phyloP scores from a whole-genome alignment of 64 coral and sea anemone genomes.

The Dendronephthya gigantea region DNA sequence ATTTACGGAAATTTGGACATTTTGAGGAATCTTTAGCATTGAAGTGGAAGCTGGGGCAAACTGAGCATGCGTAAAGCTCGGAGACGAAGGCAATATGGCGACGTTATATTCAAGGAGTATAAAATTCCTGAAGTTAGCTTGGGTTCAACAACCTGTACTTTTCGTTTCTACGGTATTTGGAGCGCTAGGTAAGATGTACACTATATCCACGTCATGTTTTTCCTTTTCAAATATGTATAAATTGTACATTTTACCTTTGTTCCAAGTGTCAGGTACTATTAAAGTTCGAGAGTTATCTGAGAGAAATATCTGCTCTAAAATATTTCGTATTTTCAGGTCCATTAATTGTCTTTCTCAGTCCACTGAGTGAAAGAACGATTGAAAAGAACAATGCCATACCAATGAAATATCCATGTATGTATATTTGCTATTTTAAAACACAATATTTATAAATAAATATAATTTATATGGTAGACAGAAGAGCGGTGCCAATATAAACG shows the following conservation, averaged over 20 bases:
- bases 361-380: conserved; percentile 58
- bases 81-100: conserved; percentile 36
- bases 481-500: too few relatives aligned
- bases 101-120: conserved; percentile 44
- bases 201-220: not conserved
- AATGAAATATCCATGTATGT: conserved; percentile 90
- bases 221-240: too few relatives aligned
- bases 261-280: too few relatives aligned
- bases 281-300: not conserved
- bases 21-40: not conserved
- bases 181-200: conserved; percentile 54
- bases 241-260: too few relatives aligned
- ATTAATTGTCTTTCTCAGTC: conserved; percentile 64
- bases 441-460: too few relatives aligned
- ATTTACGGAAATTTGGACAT: too few relatives aligned
- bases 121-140: conserved; percentile 69
- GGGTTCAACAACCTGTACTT: conserved; percentile 70
- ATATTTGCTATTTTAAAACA: too few relatives aligned
- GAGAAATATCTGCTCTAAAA: not conserved
- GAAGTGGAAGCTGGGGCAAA: not conserved
- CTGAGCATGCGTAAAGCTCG: not conserved
- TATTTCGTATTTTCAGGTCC: conserved; percentile 45
- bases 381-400: conserved; percentile 66
- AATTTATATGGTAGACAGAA: too few relatives aligned
- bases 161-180: conserved; percentile 87